Conservation (phyloP, 2,113 vertebrate genomes). For the Merops nubicus region DNA sequence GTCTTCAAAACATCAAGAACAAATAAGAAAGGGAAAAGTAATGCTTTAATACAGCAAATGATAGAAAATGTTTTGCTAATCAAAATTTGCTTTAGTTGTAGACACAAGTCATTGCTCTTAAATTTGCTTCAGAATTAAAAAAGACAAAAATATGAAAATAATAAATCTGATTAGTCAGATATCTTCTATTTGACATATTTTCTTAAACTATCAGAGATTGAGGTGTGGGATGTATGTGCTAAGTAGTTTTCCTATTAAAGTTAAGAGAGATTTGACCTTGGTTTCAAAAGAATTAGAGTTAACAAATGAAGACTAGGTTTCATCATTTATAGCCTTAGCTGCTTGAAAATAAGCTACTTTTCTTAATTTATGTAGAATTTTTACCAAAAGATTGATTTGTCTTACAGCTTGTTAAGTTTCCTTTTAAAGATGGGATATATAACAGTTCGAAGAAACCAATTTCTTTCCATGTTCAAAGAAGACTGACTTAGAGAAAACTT, state of each 20-base stretch:
- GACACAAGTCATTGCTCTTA: not conserved
- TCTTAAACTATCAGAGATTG: not conserved
- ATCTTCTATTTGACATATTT: not conserved
- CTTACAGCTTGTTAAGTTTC: not conserved
- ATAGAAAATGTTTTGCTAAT: not conserved
- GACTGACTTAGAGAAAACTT: not conserved
- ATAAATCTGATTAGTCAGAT: not conserved
- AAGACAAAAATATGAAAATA: not conserved
- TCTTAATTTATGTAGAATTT: not conserved
- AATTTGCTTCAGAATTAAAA: not conserved
- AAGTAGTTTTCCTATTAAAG: not conserved
- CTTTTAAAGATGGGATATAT: not conserved
- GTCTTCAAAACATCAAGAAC: not conserved
- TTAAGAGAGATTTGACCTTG: not conserved
- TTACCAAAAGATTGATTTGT: not conserved
- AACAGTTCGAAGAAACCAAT: fast-evolving
- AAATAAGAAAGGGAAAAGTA: not conserved
- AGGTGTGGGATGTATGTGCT: not conserved
- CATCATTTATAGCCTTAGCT: not conserved
- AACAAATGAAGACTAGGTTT: not conserved
- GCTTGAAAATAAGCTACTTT: not conserved
- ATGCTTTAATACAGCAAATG: not conserved
- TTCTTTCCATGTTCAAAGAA: not conserved
- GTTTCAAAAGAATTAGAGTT: not conserved
- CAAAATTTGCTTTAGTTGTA: not conserved